A percentile compares a stretch with the other conserved stretches of the same genome.
phyloP scores from a whole-genome alignment of 2,888 invertebrate species.

The Trisateles emortualis region DNA sequence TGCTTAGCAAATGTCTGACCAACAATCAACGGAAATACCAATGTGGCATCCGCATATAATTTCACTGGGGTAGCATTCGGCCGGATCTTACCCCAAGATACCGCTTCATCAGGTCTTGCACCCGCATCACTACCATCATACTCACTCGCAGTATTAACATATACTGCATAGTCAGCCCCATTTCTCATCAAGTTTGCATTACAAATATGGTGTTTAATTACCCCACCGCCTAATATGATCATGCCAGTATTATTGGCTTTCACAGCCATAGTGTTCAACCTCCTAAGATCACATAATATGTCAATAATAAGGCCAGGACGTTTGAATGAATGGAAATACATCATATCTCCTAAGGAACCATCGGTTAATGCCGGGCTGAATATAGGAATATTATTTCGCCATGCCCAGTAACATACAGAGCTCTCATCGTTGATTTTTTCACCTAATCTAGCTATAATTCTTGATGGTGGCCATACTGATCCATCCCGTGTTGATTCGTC shows the following conservation, averaged over 20 bases:
- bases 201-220: conserved; percentile 99
- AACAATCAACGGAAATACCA: conserved; percentile 97
- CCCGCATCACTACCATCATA: conserved; percentile 99
- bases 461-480: conserved; percentile 94
- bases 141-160: conserved; percentile 97
- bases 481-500: conserved; percentile 93
- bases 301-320: conserved; percentile 97
- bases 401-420: conserved; percentile 99
- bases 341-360: conserved; percentile 99
- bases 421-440: conserved; percentile 95
- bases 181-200: conserved; percentile 99
- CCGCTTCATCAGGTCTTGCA: conserved; percentile 98
- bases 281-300: conserved; percentile 95
- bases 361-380: conserved; percentile 99
- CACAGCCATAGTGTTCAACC: conserved; percentile 97
- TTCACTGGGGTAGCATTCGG: conserved; percentile 96
- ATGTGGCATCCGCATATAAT: conserved; percentile 96
- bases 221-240: conserved; percentile 98
- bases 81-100: conserved; percentile 99
- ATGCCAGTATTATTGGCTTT: conserved; percentile 97
- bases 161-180: conserved; percentile 98
- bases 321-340: conserved; percentile 98
- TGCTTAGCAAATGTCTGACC: conserved; percentile 97
- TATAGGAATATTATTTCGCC: conserved; percentile 98
- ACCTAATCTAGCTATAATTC: conserved; percentile 90